Conservation (phyloP, 2,797 vertebrate species). For the Sebastes minor region DNA sequence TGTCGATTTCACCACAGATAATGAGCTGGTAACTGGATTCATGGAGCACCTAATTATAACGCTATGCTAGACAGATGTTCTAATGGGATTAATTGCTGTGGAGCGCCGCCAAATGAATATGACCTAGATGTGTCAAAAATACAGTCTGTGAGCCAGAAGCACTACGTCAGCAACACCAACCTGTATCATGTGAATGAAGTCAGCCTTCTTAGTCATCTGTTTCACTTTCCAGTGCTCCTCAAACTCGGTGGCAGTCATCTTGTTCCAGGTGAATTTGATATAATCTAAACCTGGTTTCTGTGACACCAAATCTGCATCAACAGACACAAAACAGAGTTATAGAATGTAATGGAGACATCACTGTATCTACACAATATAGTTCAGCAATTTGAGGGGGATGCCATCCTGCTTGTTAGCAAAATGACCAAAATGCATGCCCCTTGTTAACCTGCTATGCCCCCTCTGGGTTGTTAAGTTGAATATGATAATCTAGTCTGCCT, state of each 20-base stretch:
- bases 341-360: neutral
- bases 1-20: constrained; percentile 73
- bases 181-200: constrained; percentile 98
- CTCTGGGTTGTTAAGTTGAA: no score
- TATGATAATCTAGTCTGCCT: no score
- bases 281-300: constrained; percentile 84
- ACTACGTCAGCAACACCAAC: constrained; percentile 64
- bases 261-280: constrained; percentile 89
- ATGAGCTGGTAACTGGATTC: constrained; percentile 51
- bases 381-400: neutral
- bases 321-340: constrained; percentile 5
- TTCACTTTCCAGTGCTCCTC: constrained; percentile 84
- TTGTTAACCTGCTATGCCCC: no score
- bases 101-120: constrained; percentile 32
- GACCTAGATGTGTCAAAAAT: constrained; percentile 55
- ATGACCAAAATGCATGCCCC: no score
- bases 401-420: no score
- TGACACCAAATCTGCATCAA: constrained; percentile 77
- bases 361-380: neutral
- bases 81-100: constrained; percentile 55
- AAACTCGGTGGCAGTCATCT: constrained; percentile 89
- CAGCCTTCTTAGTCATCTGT: constrained; percentile 85
- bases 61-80: constrained; percentile 44
- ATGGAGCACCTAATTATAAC: constrained; percentile 37
- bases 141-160: neutral